phyloP scores from a whole-genome alignment of 2,113 vertebrate genomes.

The Balaeniceps rex region DNA sequence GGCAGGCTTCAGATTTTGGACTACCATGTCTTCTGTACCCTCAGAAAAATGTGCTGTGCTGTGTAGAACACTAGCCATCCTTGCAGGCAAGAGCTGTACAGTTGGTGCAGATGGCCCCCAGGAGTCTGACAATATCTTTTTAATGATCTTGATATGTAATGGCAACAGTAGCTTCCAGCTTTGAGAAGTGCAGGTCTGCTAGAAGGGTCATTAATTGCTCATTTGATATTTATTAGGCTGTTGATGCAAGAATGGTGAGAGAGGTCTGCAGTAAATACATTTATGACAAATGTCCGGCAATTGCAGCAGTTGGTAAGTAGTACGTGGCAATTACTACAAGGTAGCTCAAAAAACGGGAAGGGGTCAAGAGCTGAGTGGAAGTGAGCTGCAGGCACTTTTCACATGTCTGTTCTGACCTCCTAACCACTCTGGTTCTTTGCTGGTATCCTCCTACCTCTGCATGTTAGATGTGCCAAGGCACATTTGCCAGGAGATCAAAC shows the following conservation, averaged over 20 bases:
- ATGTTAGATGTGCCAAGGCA: background rate
- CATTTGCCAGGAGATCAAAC: background rate
- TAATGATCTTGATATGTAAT: background rate
- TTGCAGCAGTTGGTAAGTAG: conserved; percentile 89
- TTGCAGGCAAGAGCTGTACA: background rate
- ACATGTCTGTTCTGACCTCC: background rate
- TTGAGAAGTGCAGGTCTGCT: background rate
- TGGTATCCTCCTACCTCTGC: background rate
- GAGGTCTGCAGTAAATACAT: conserved; percentile 92
- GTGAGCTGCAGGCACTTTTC: background rate
- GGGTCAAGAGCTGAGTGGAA: background rate
- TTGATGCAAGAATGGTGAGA: conserved; percentile 81
- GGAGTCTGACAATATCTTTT: background rate
- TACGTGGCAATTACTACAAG: background rate
- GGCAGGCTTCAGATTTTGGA: background rate
- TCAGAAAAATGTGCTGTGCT: background rate
- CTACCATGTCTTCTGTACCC: background rate
- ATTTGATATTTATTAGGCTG: conserved; percentile 73
- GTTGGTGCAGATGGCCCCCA: background rate
- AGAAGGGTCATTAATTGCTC: background rate
- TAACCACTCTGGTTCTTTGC: background rate
- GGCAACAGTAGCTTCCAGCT: background rate
- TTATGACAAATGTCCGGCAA: conserved; percentile 93
- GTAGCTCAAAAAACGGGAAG: background rate
- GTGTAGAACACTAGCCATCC: background rate